Evolutionary conservation across 23 tunicate genomes (phyloP), one percentile per base, ranked within the genome.

Genomic region (Trididemnum clinides): DNA sequence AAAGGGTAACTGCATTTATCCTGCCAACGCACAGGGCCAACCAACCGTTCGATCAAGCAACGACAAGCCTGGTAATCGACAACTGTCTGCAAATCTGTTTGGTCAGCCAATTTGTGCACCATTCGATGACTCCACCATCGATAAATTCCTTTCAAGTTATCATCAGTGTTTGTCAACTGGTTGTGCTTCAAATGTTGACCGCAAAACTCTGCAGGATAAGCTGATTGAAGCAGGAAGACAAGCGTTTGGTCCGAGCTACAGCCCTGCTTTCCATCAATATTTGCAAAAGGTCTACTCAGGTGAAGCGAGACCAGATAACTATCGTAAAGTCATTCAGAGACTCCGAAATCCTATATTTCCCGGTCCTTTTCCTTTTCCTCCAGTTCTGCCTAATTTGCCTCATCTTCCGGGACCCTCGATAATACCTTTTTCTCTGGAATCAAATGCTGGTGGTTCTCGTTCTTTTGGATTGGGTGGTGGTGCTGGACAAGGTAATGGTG

Each of bases 231-330:
- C 78, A 21, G 83, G 64, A 1, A 37, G 77, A 0, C 1, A 74
- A 33, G 51, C 74, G 31, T 65, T 71, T 0, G 25, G 10, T 33
- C 62, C 71, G 18, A 5, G 1, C 34, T 7, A 80, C 20, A 57
- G 63, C 1, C 85, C 85, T 5, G 1, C 20, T 22, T 12, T 4
- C 2, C 85, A 51, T 36, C 78, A 72, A 1, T 82, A 44, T 49
- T 32, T 28, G 18, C 18, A 32, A 1, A 82, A 69, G 85, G 83
- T 93, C 35, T 26, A 76, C 22, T 28, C 84, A 2, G 98, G 98
- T 21, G 29, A 86, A 28, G 87, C 81, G 26, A 66, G 90, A 71
- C 80, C 98, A 0, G 92, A 93, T 39, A 93, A 93, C 87, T 93
- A 87, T 85, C 57, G 37, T 27, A 28, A 78, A 33, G 38, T 89